These are phyloP conservation scores for Papilio helenus DNA, from an alignment of 1,140 invertebrate genomes.

Conservation along the genomic window DNA sequence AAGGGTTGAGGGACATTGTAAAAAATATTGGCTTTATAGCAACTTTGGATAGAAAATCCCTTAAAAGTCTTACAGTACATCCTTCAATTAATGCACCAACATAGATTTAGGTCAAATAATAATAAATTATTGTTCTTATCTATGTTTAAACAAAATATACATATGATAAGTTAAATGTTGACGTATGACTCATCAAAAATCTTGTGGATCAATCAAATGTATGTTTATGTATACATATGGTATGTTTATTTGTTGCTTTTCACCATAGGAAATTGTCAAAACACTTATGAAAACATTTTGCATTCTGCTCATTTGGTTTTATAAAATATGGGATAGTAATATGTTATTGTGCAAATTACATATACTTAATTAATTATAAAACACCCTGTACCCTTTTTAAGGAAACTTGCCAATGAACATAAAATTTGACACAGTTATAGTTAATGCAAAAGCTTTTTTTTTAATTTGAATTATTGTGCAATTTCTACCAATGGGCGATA, in stretches of 20 bases:
- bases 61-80: neutral
- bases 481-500: no score
- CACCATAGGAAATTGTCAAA: neutral
- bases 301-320: no score
- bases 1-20: neutral
- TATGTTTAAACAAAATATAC: constrained; percentile 9
- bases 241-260: neutral
- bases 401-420: no score
- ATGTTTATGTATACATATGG: neutral
- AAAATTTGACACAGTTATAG: no score
- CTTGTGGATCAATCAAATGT: constrained; percentile 1
- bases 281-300: neutral
- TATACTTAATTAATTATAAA: no score
- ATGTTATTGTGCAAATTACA: no score
- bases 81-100: neutral
- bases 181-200: neutral
- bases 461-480: no score
- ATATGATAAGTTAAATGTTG: neutral
- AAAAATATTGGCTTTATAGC: neutral
- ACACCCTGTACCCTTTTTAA: no score
- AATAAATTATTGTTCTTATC: neutral
- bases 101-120: neutral
- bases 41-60: neutral
- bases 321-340: no score
- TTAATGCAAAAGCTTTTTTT: no score